Evolutionary conservation across 2,113 vertebrate species (phyloP).

Genomic region (Pica pica): DNA sequence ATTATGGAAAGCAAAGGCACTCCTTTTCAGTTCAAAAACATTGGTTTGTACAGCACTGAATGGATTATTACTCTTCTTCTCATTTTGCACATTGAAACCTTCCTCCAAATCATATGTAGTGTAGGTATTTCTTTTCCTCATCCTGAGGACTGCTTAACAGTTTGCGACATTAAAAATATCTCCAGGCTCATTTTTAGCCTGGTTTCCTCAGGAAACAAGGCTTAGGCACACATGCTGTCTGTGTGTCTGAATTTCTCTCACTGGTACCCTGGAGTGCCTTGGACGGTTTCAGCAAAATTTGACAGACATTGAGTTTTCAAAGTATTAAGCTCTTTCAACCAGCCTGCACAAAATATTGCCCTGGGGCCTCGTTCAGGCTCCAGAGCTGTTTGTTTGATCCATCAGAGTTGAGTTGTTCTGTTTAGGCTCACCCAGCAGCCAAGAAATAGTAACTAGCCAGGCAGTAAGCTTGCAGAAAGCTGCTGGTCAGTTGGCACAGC

Average conservation of each 20-base stretch:
- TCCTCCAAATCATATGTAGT: background rate
- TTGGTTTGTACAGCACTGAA: background rate
- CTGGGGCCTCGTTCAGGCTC: background rate
- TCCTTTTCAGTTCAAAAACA: background rate
- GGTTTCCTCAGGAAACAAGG: conserved; percentile 34
- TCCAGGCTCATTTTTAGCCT: background rate
- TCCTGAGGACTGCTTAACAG: background rate
- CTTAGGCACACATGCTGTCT: background rate
- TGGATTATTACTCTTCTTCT: background rate
- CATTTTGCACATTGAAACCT: background rate
- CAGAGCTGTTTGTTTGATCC: background rate
- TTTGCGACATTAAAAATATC: background rate
- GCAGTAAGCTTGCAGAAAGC: background rate
- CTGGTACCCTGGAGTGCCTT: background rate
- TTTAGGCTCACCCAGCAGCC: background rate
- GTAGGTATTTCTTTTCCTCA: background rate
- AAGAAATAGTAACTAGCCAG: background rate
- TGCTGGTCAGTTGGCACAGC: background rate
- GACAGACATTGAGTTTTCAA: background rate
- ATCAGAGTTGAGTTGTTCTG: background rate
- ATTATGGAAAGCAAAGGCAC: background rate
- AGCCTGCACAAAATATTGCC: background rate
- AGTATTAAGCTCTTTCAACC: conserved; percentile 15
- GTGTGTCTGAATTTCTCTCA: background rate
- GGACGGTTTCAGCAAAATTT: background rate